Percentiles rank a stretch among this genome's conserved stretches.
phyloP scores from a whole-genome alignment of 1,140 invertebrate species.

The Orius insidiosus region DNA sequence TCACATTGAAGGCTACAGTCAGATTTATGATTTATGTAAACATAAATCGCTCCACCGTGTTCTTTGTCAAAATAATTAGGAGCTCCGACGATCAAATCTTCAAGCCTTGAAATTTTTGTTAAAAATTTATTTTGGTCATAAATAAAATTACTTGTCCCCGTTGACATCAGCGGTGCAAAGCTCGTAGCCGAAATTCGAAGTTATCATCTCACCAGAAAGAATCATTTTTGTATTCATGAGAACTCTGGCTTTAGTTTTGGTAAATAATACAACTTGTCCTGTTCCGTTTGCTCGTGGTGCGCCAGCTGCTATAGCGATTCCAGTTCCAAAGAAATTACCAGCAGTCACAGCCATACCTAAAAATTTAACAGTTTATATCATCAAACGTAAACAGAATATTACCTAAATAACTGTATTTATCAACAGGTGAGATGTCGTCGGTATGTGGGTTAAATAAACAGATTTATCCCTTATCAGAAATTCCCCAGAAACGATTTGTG shows the following conservation, averaged over 20 bases:
- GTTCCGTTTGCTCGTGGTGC: conserved; percentile 69
- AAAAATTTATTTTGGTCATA: no score
- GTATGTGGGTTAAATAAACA: conserved; percentile 51
- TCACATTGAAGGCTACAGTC: conserved; percentile 26
- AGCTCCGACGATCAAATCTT: conserved; percentile 76
- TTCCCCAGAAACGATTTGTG: conserved; percentile 54
- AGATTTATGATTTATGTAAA: conserved; percentile 48
- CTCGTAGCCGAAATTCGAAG: conserved; percentile 79
- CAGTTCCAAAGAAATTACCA: conserved; percentile 51
- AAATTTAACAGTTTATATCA: conserved; percentile 24
- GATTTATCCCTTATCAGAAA: conserved; percentile 58
- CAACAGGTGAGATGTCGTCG: conserved; percentile 47
- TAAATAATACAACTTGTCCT: conserved; percentile 71
- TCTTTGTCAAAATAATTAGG: conserved; percentile 75
- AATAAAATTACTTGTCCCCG: no score
- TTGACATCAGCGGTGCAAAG: conserved; percentile 68
- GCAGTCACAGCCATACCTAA: conserved; percentile 72
- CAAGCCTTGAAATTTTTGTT: no score
- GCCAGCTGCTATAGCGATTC: conserved; percentile 58
- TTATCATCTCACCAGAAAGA: conserved; percentile 68
- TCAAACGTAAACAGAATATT: conserved; percentile 17
- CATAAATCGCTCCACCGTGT: conserved; percentile 74
- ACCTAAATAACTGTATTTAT: conserved; percentile 82
- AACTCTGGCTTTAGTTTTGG: conserved; percentile 28
- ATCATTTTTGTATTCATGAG: conserved; percentile 40